Evolutionary conservation across 2,797 vertebrate species (phyloP).

Genomic region (Arrhamphus sclerolepis): DNA sequence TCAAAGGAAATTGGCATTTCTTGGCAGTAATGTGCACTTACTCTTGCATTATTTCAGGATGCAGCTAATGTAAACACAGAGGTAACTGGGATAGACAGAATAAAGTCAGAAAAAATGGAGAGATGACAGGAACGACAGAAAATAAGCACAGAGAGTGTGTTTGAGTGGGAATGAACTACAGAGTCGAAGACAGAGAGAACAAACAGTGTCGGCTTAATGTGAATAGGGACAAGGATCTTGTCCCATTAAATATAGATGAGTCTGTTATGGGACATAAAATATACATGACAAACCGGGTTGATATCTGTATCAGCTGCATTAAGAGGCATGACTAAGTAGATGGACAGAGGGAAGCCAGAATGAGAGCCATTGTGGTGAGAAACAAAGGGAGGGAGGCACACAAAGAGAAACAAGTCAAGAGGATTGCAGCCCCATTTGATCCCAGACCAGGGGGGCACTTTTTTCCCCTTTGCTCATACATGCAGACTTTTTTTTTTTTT

Average conservation of each 20-base stretch:
- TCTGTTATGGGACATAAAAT: slow-evolving; percentile 68
- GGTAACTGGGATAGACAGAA: slow-evolving; percentile 29
- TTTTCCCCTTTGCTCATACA: slow-evolving; percentile 11
- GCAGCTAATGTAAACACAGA: background rate
- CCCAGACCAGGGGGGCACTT: slow-evolving; percentile 21
- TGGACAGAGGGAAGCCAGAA: slow-evolving; percentile 11
- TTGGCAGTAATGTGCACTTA: slow-evolving; percentile 44
- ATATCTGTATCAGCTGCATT: slow-evolving; percentile 60
- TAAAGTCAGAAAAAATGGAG: background rate
- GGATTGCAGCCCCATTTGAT: slow-evolving; percentile 51
- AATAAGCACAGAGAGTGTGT: background rate
- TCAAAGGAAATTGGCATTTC: slow-evolving; percentile 62
- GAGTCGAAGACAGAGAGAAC: slow-evolving; percentile 36
- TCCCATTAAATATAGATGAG: slow-evolving; percentile 71
- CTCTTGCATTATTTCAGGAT: slow-evolving; percentile 35
- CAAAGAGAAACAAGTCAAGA: slow-evolving; percentile 22
- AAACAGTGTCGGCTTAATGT: slow-evolving; percentile 65
- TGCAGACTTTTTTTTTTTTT: slow-evolving; percentile 19
- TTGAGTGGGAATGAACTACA: background rate
- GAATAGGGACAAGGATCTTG: slow-evolving; percentile 63
- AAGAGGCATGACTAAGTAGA: slow-evolving; percentile 37
- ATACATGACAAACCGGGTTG: slow-evolving; percentile 68
- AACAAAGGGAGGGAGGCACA: slow-evolving; percentile 17
- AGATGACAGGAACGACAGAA: background rate
- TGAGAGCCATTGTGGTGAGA: slow-evolving; percentile 25